Percentiles rank a stretch among this genome's conserved stretches.
Conservation (phyloP, 2,113 vertebrate genomes). For the Coreoperca whiteheadi region DNA sequence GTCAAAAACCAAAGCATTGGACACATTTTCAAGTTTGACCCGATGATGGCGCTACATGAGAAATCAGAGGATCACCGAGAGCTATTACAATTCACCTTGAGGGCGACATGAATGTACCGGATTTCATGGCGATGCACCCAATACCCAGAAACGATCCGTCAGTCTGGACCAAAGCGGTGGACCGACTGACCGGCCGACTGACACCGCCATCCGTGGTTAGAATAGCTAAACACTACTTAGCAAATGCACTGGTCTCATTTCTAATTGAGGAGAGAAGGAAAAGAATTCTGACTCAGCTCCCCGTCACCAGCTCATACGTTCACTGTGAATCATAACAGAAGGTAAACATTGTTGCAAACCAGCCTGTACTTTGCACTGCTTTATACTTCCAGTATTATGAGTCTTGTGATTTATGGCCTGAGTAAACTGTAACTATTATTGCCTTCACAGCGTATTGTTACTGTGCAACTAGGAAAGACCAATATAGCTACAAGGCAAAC, state of each 20-base stretch:
- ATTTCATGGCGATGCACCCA: not conserved
- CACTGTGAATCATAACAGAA: slow-evolving; percentile 24
- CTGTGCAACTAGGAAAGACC: slow-evolving; percentile 23
- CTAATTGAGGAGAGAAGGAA: not conserved
- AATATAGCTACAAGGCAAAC: slow-evolving; percentile 41
- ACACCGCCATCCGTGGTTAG: not conserved
- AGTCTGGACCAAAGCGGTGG: not conserved
- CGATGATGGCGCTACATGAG: too few relatives aligned
- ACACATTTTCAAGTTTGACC: too few relatives aligned
- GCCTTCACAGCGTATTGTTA: slow-evolving; percentile 30
- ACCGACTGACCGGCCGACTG: not conserved
- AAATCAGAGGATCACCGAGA: too few relatives aligned
- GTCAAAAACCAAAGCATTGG: too few relatives aligned
- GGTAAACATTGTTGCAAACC: slow-evolving; percentile 2
- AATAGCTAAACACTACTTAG: not conserved
- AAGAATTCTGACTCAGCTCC: slow-evolving; percentile 8
- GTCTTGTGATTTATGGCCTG: slow-evolving; percentile 38
- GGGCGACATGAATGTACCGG: not conserved
- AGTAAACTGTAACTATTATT: slow-evolving; percentile 53
- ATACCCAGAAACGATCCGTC: not conserved
- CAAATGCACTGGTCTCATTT: not conserved
- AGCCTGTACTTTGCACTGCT: slow-evolving; percentile 44
- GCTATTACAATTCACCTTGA: not conserved
- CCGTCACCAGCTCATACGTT: not conserved
- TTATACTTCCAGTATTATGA: slow-evolving; percentile 20